These are phyloP conservation scores for Isaurus tuberculatus DNA, from an alignment of 92 coral and sea anemone genomes.

Conservation along the genomic window DNA sequence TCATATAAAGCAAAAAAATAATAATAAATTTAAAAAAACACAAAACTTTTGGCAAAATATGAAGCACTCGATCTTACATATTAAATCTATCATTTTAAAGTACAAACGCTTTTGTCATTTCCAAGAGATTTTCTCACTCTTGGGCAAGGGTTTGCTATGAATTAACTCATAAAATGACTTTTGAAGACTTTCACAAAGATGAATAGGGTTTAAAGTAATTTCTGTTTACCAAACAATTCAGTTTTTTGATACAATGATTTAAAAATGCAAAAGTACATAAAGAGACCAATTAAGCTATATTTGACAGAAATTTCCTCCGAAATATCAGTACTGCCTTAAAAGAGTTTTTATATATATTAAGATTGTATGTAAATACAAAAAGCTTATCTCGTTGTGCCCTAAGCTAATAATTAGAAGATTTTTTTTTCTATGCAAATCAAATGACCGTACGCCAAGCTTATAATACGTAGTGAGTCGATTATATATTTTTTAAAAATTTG, in stretches of 20 bases:
- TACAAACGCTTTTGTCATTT: not conserved
- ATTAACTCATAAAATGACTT: not conserved
- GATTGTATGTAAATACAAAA: not conserved
- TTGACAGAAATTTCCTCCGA: not conserved
- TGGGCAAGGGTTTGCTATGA: not conserved
- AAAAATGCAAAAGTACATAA: not conserved
- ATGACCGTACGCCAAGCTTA: not conserved
- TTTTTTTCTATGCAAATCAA: not conserved
- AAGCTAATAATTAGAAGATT: not conserved
- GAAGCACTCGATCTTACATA: not conserved
- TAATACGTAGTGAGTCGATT: too few relatives aligned
- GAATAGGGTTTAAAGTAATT: not conserved
- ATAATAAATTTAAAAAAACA: too few relatives aligned
- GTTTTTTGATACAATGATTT: not conserved
- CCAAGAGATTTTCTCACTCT: not conserved
- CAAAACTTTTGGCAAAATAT: not conserved
- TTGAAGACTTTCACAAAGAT: not conserved
- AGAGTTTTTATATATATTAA: not conserved
- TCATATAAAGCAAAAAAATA: too few relatives aligned
- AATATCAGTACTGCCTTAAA: not conserved
- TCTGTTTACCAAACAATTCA: not conserved
- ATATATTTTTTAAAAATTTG: too few relatives aligned
- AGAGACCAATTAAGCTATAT: not conserved
- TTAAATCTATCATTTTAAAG: not conserved
- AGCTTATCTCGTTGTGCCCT: not conserved